phyloP scores from a whole-genome alignment of 2,888 invertebrate genomes.

The Brachynemurus nebulosus region DNA sequence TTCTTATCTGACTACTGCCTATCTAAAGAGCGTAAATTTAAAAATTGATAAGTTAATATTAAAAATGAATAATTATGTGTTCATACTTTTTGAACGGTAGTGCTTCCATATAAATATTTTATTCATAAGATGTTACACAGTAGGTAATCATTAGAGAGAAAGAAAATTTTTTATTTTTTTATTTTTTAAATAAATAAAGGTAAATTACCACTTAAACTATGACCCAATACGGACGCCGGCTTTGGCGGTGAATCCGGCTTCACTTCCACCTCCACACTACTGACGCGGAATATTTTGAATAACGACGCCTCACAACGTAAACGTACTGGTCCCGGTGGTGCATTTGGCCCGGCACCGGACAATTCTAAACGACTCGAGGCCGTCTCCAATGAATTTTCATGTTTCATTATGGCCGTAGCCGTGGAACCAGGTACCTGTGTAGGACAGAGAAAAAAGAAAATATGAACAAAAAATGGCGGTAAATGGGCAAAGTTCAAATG shows the following conservation, averaged over 20 bases:
- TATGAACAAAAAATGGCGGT: conserved; percentile 1
- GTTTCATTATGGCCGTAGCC: conserved; percentile 40
- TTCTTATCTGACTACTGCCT: too few relatives aligned
- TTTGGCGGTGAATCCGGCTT: conserved; percentile 45
- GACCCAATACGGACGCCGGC: conserved; percentile 44
- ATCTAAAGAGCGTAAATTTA: too few relatives aligned
- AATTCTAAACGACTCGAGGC: conserved; percentile 42
- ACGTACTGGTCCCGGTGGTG: conserved; percentile 39
- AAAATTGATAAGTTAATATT: too few relatives aligned
- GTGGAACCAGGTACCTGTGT: conserved; percentile 50
- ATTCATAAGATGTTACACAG: too few relatives aligned
- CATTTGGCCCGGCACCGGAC: conserved; percentile 36
- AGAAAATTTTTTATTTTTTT: too few relatives aligned
- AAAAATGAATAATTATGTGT: too few relatives aligned
- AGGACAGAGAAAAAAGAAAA: too few relatives aligned
- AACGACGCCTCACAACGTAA: conserved; percentile 48
- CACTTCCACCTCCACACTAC: conserved; percentile 43
- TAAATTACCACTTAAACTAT: conserved; percentile 8
- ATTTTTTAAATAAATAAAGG: too few relatives aligned
- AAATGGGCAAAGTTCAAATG: not conserved
- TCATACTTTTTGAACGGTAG: too few relatives aligned
- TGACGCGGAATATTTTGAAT: conserved; percentile 44
- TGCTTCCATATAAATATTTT: too few relatives aligned
- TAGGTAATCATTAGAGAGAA: too few relatives aligned
- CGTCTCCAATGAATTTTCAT: conserved; percentile 43